These are phyloP conservation scores for Diadegma fenestrale DNA, from an alignment of 2,888 invertebrate species.

Conservation along the genomic window DNA sequence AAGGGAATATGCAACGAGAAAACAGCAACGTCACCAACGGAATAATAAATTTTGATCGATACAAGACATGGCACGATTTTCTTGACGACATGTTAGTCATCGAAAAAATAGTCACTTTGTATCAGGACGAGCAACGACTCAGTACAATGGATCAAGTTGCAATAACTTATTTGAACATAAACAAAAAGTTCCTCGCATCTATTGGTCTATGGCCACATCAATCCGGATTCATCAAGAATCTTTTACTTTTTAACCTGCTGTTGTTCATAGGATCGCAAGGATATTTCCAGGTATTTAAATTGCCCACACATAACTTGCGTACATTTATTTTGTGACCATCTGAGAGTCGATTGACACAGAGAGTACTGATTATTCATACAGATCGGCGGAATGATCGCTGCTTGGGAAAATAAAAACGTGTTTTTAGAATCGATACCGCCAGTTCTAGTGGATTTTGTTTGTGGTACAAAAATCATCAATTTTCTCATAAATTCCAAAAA, in stretches of 20 bases:
- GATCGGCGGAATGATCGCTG: constrained; percentile 71
- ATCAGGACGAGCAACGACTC: constrained; percentile 8
- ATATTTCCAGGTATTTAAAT: constrained; percentile 72
- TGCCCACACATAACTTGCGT: neutral
- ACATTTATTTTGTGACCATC: neutral
- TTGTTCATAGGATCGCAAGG: constrained; percentile 68
- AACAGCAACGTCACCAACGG: neutral
- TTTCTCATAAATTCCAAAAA: constrained; percentile 63
- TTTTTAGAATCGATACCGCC: constrained; percentile 70
- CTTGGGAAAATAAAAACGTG: constrained; percentile 67
- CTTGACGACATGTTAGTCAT: neutral
- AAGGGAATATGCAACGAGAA: neutral
- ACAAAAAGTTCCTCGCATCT: constrained; percentile 61
- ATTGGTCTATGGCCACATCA: constrained; percentile 77
- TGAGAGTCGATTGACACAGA: neutral
- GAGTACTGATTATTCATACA: neutral
- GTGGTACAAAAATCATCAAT: constrained; percentile 65
- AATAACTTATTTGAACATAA: constrained; percentile 65
- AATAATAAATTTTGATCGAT: constrained; percentile 4
- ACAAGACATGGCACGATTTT: neutral
- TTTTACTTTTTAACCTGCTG: constrained; percentile 65
- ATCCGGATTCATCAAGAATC: constrained; percentile 62
- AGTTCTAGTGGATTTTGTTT: constrained; percentile 67
- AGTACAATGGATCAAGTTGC: constrained; percentile 62
- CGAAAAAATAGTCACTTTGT: constrained; percentile 22